These are phyloP conservation scores for Stictonetta naevosa DNA, from an alignment of 2,113 vertebrate genomes.

Conservation along the genomic window DNA sequence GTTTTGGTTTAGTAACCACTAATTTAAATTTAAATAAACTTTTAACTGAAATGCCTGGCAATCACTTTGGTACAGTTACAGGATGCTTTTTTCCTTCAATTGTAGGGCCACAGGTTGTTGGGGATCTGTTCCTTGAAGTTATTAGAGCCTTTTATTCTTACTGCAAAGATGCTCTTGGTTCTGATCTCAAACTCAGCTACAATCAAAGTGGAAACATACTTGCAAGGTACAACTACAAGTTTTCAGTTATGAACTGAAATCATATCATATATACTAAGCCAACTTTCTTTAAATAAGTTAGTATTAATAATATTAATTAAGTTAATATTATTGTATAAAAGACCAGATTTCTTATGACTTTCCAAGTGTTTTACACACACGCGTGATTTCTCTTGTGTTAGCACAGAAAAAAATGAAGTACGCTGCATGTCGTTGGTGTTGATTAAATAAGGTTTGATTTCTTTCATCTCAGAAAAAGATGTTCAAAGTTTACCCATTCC, in stretches of 20 bases:
- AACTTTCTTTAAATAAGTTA: too few species aligned
- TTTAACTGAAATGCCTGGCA: neutral
- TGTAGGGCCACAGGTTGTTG: conserved; percentile 88
- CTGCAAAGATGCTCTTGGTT: conserved; percentile 87
- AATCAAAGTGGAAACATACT: conserved; percentile 85
- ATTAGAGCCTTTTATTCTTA: conserved; percentile 92
- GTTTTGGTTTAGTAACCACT: neutral
- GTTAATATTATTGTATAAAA: neutral
- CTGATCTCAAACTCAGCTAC: conserved; percentile 81
- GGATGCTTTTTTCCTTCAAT: neutral
- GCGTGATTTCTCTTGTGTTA: neutral
- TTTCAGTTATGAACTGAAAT: neutral
- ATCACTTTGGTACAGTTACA: neutral
- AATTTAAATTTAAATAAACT: neutral
- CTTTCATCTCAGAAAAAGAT: neutral
- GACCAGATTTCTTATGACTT: neutral
- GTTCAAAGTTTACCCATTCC: neutral
- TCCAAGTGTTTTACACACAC: neutral
- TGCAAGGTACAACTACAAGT: conserved; percentile 75
- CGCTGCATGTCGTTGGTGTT: neutral
- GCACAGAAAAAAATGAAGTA: neutral
- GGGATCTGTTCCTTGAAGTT: conserved; percentile 90
- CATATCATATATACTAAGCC: neutral
- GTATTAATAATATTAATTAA: too few species aligned
- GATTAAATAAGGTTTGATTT: neutral